Base-by-base conservation (phyloP, 2,888 invertebrate genomes). In the Ephialtes manifestator region DNA sequence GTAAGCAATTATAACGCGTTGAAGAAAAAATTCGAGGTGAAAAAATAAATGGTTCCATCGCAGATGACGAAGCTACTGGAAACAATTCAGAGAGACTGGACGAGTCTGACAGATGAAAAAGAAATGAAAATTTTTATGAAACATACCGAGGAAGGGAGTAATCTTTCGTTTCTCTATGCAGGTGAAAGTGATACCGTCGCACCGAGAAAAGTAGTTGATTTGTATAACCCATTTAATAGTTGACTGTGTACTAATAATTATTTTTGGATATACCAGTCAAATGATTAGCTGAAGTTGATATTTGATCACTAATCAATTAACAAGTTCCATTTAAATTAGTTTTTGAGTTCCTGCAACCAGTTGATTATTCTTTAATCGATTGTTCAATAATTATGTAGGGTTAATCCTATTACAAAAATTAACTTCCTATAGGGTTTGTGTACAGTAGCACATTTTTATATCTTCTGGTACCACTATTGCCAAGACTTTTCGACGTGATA, bases 11-110 rank as follows among this genome's bases (percentile, higher is more conserved):
- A 15, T 51, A 51, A 18, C 7, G 39, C 2, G 39, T 10, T 1
- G 39, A 0, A 10, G 39, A 5, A 51, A 51, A 18, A 8, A 51
- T 51, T 4, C 4, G 3, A 18, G 18, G 8, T 51, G 18, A 48
- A 4, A 48, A 0, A 48, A 48, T 3, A 3, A n/a, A 3, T 48
- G 3, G 1, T n/a, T 51, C 7, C 4, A 18, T 51, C 7, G 51
- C 18, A 51, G 51, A 51, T 51, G 51, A 51, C n/a, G 51, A 51
- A 18, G n/a, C 51, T 51, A 51, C n/a, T 51, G 51, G 18, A 46
- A 46, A 46, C 0, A 4, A 46, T 46, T 0, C 10, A 46, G 46
- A 46, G 46, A 0, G 46, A 46, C 46, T 46, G 46, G 46, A 10
- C 46, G 46, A 46, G 46, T 46, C 13, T 46, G 13, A 11, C 11